Conservation (phyloP, 2,888 invertebrate species). For the Xestia sexstrigata region DNA sequence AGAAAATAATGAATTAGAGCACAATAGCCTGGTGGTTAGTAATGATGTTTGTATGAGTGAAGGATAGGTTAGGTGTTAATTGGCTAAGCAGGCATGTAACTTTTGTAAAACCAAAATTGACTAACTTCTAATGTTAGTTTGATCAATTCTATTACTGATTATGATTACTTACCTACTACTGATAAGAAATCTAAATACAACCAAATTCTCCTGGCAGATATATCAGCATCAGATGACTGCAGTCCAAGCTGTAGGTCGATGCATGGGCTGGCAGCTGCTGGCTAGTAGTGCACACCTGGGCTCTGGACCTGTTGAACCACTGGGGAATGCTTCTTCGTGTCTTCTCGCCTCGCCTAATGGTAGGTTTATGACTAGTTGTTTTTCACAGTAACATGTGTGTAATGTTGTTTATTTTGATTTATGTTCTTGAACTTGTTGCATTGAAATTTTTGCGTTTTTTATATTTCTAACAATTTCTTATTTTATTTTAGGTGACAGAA, state of each 20-base stretch:
- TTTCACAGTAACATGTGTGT: not conserved
- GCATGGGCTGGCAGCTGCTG: conserved; percentile 98
- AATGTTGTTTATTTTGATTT: conserved; percentile 10
- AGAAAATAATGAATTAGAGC: conserved; percentile 2
- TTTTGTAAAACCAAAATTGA: not conserved
- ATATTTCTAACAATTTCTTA: not conserved
- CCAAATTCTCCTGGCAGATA: conserved; percentile 90
- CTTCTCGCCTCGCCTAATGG: conserved; percentile 97
- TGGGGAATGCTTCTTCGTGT: conserved; percentile 98
- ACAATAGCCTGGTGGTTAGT: not conserved
- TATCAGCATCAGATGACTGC: conserved; percentile 98
- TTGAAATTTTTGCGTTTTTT: conserved; percentile 1
- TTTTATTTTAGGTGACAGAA: conserved; percentile 91
- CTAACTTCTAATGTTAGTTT: conserved; percentile 22
- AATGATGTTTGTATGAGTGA: conserved; percentile 18
- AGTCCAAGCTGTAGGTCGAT: conserved; percentile 96
- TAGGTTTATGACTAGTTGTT: conserved; percentile 67
- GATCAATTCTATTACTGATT: conserved; percentile 13
- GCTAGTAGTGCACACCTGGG: conserved; percentile 97
- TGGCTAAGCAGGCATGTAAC: conserved; percentile 30
- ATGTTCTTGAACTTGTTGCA: conserved; percentile 7
- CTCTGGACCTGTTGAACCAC: conserved; percentile 96
- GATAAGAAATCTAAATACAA: conserved; percentile 13
- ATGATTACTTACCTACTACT: conserved; percentile 27
- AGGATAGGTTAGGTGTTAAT: conserved; percentile 55